These are phyloP conservation scores for Caenorhabditis briggsae DNA, from an alignment of 1,140 invertebrate species.

Conservation along the genomic window DNA sequence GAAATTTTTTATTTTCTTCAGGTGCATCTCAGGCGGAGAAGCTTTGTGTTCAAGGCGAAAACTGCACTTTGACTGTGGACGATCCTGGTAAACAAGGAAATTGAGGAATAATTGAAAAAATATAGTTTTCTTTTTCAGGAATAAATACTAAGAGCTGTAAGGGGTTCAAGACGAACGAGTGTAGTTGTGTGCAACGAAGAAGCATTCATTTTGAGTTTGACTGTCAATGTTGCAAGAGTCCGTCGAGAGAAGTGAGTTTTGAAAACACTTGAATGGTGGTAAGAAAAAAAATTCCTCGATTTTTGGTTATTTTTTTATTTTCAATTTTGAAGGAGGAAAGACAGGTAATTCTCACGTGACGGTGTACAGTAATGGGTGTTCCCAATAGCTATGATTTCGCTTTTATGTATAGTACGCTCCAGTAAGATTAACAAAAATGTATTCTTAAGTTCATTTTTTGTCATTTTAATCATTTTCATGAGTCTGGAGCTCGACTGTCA, in stretches of 20 bases:
- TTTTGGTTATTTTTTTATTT: too few relatives aligned
- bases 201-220: slow-evolving; percentile 32
- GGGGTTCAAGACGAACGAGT: not conserved
- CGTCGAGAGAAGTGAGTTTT: not conserved
- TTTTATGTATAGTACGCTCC: too few relatives aligned
- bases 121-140: not conserved
- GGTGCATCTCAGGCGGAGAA: not conserved
- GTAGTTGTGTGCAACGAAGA: slow-evolving; percentile 14
- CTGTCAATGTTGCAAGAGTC: not conserved
- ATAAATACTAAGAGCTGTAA: slow-evolving; percentile 33
- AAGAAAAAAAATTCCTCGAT: too few relatives aligned
- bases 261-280: not conserved
- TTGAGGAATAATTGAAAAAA: not conserved
- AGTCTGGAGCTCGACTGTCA: too few relatives aligned
- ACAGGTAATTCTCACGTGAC: too few relatives aligned
- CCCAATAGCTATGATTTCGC: too few relatives aligned
- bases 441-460: too few relatives aligned
- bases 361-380: too few relatives aligned
- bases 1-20: not conserved
- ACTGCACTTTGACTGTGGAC: slow-evolving; percentile 41
- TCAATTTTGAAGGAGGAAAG: too few relatives aligned
- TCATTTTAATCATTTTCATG: too few relatives aligned
- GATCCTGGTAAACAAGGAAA: slow-evolving; percentile 3
- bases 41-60: slow-evolving; percentile 22
- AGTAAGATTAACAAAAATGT: too few relatives aligned